Percentiles rank a stretch among this genome's conserved stretches.
These are phyloP conservation scores for Bombus confusus DNA, from an alignment of 1,140 invertebrate species.

Conservation along the genomic window DNA sequence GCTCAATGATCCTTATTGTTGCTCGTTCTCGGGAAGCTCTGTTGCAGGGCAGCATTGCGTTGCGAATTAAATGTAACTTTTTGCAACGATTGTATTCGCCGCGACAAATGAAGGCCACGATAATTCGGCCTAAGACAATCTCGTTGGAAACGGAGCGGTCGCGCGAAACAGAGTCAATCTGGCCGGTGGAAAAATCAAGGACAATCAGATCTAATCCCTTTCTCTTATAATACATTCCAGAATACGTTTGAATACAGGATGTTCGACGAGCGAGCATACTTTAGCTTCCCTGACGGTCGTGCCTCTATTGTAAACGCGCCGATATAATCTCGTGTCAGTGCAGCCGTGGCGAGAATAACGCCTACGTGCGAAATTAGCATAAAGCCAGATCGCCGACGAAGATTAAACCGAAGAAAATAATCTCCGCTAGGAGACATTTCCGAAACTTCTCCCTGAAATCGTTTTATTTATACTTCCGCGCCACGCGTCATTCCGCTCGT, in stretches of 20 bases:
- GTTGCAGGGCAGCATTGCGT: neutral
- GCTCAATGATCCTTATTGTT: neutral
- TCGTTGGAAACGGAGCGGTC: neutral
- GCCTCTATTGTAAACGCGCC: constrained; percentile 56
- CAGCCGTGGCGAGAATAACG: constrained; percentile 60
- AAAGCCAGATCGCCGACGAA: constrained; percentile 55
- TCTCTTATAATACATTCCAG: constrained; percentile 57
- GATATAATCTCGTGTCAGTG: constrained; percentile 68
- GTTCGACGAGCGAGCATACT: constrained; percentile 39
- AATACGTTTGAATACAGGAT: constrained; percentile 63
- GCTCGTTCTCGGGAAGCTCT: neutral
- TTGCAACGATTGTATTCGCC: neutral
- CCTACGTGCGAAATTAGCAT: constrained; percentile 71
- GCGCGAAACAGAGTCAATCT: too few relatives aligned
- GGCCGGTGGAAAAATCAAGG: neutral
- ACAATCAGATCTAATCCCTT: constrained; percentile 55
- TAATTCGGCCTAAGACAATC: neutral
- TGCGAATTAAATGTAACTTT: neutral
- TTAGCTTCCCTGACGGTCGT: constrained; percentile 49
- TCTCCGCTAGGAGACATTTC: constrained; percentile 36
- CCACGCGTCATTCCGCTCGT: neutral
- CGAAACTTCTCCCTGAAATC: constrained; percentile 32
- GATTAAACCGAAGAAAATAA: constrained; percentile 58
- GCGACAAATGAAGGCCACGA: neutral
- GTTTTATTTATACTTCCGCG: constrained; percentile 5